A percentile compares a stretch with the other conserved stretches of the same genome.
Evolutionary conservation across 2,113 vertebrate genomes (phyloP).

Genomic region (Grammomys surdaster): DNA sequence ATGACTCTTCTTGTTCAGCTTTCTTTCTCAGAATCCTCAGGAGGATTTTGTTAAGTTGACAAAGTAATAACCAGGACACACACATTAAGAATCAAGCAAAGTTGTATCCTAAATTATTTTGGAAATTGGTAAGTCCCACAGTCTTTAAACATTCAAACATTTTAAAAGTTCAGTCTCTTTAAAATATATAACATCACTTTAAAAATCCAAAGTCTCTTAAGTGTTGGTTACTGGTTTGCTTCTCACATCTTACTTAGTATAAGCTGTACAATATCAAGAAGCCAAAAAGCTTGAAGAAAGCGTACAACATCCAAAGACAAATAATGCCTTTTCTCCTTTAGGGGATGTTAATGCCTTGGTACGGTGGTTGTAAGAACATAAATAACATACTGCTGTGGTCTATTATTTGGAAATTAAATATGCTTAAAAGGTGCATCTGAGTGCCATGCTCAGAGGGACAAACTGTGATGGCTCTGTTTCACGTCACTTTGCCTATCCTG

Average conservation of each 20-base stretch:
- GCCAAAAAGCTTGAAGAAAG: background rate
- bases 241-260: background rate
- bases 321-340: background rate
- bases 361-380: background rate
- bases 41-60: background rate
- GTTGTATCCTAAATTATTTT: background rate
- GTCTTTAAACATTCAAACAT: background rate
- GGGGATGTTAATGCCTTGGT: background rate
- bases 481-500: fast-evolving
- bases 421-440: too few relatives aligned
- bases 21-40: background rate
- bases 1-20: background rate
- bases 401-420: background rate
- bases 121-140: background rate
- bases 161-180: background rate
- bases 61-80: background rate
- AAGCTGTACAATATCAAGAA: background rate
- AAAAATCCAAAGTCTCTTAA: background rate
- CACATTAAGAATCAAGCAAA: background rate
- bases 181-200: background rate
- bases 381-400: background rate
- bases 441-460: background rate
- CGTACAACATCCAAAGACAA: background rate
- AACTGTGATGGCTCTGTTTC: background rate
- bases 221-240: background rate